Evolutionary conservation across 2,797 vertebrate species (phyloP).

Genomic region (Etheostoma perlongum): DNA sequence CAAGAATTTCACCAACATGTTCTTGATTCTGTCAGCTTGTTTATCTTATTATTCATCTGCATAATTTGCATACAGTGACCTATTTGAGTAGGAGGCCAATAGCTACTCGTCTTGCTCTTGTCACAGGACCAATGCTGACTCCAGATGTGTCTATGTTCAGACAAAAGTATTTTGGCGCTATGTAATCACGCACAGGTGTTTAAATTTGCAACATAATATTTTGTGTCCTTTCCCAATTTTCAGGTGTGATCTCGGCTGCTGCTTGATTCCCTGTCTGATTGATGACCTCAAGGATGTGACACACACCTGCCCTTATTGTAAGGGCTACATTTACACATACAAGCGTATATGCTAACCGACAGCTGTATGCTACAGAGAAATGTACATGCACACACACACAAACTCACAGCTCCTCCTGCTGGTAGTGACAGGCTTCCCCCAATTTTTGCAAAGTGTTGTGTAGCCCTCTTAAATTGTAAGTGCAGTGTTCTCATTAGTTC

Average conservation of each 20-base stretch:
- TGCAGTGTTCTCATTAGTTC: slow-evolving; percentile 70
- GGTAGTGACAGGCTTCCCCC: slow-evolving; percentile 60
- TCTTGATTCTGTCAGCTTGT: neutral
- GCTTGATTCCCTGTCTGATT: slow-evolving; percentile 97
- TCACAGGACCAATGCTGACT: too few species aligned
- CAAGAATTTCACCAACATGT: neutral
- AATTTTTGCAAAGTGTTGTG: slow-evolving; percentile 73
- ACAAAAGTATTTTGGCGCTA: neutral
- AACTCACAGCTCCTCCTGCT: slow-evolving; percentile 65
- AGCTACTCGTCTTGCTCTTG: neutral
- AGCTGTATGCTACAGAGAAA: slow-evolving; percentile 66
- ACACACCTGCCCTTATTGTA: slow-evolving; percentile 98
- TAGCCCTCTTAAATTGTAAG: slow-evolving; percentile 65
- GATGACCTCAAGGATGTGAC: slow-evolving; percentile 99
- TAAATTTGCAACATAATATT: neutral
- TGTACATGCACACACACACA: slow-evolving; percentile 59
- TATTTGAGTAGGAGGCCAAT: neutral
- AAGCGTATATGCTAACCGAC: slow-evolving; percentile 97
- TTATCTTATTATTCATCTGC: neutral
- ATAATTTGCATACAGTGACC: neutral
- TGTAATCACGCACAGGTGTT: neutral
- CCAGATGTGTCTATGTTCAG: neutral
- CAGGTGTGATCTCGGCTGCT: slow-evolving; percentile 98
- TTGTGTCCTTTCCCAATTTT: slow-evolving; percentile 14
- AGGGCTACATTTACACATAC: slow-evolving; percentile 99